phyloP scores from a whole-genome alignment of 1,140 invertebrate species.

The Drosophila tristis region DNA sequence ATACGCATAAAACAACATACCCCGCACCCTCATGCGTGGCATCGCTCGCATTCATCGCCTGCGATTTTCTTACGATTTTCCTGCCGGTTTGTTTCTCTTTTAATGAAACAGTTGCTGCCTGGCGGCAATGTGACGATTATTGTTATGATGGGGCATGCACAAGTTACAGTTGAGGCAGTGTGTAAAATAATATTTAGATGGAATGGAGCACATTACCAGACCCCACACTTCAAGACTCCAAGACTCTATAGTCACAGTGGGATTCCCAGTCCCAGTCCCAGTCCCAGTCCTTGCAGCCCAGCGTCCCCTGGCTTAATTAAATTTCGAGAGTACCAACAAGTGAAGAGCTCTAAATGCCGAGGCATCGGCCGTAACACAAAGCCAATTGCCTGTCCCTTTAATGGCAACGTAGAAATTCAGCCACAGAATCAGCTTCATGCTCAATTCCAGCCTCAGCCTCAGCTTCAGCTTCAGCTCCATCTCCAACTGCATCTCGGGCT shows the following conservation, averaged over 20 bases:
- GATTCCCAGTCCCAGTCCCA: background rate
- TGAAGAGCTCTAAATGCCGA: conserved; percentile 54
- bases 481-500: no score
- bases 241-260: no score
- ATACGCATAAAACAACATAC: conserved; percentile 80
- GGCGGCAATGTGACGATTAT: conserved; percentile 78
- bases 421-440: no score
- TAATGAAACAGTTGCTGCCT: conserved; percentile 78
- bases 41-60: background rate
- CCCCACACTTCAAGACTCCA: no score
- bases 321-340: conserved; percentile 60
- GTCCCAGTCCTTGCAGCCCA: conserved; percentile 15
- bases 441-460: background rate
- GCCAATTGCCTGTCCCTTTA: conserved; percentile 28
- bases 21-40: conserved; percentile 7
- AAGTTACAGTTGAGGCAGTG: conserved; percentile 78
- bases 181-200: conserved; percentile 81
- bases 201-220: conserved; percentile 9
- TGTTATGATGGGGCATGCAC: conserved; percentile 79
- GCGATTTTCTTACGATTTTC: conserved; percentile 30
- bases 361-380: conserved; percentile 39
- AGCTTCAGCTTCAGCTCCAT: no score
- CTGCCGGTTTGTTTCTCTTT: conserved; percentile 64
- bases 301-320: conserved; percentile 68
- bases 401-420: conserved; percentile 37